Evolutionary conservation across 2,888 invertebrate genomes (phyloP).

Genomic region (Mythimna albipuncta): DNA sequence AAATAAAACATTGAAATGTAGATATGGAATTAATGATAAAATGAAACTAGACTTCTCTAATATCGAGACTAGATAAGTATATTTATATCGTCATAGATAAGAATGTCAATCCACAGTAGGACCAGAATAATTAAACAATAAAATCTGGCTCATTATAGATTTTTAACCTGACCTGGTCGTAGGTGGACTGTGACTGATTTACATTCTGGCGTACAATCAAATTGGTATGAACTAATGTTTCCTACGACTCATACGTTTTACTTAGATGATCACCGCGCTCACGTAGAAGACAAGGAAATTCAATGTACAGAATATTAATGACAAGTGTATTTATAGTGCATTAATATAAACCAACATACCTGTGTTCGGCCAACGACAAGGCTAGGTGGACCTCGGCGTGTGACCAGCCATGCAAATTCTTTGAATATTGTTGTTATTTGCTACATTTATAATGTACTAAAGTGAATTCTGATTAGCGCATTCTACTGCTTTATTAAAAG

Average conservation of each 20-base stretch:
- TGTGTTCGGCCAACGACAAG: conserved; percentile 60
- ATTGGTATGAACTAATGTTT: conserved; percentile 46
- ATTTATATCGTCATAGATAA: neutral
- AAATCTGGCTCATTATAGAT: conserved; percentile 41
- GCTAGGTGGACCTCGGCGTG: conserved; percentile 39
- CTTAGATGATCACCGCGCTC: conserved; percentile 32
- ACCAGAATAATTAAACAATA: conserved; percentile 27
- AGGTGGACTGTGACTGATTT: conserved; percentile 40
- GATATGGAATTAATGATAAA: neutral
- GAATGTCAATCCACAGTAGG: conserved; percentile 13
- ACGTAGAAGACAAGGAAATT: conserved; percentile 62
- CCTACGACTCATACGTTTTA: conserved; percentile 25
- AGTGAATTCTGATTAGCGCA: conserved; percentile 17
- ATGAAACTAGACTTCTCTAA: conserved; percentile 9
- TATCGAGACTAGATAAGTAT: neutral
- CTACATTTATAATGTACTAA: conserved; percentile 15
- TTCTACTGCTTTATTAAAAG: neutral
- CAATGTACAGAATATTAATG: conserved; percentile 63
- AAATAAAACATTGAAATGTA: neutral
- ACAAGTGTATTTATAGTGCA: conserved; percentile 52
- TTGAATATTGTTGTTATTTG: conserved; percentile 45
- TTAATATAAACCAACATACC: conserved; percentile 46
- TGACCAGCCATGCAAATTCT: conserved; percentile 61
- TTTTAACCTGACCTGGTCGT: conserved; percentile 21
- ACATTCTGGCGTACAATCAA: conserved; percentile 52